Conservation (phyloP, 2,113 vertebrate genomes). For the Gobio gobio region DNA sequence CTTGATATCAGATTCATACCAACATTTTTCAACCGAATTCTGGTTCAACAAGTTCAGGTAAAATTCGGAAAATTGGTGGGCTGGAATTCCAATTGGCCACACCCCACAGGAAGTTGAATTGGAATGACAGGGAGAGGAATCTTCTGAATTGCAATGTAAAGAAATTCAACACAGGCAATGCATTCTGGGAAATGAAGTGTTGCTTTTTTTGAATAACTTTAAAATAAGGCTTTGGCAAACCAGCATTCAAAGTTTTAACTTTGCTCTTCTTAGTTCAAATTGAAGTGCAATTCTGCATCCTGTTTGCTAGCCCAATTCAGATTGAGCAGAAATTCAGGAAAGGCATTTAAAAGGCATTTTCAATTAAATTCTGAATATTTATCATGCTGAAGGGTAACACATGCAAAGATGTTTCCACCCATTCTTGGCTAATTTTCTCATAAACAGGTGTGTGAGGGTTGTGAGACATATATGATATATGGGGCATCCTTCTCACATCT, state of each 20-base stretch:
- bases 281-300: background rate
- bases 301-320: background rate
- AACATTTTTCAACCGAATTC: background rate
- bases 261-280: background rate
- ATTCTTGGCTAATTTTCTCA: background rate
- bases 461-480: background rate
- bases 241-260: background rate
- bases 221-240: background rate
- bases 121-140: background rate
- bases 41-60: background rate
- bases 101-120: background rate
- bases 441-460: background rate
- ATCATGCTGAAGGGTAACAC: background rate
- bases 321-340: background rate
- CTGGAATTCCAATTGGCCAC: background rate
- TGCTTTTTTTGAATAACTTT: background rate
- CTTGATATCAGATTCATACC: background rate
- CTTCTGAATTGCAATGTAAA: background rate
- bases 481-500: background rate
- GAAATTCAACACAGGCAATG: background rate
- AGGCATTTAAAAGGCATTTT: background rate
- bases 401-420: background rate
- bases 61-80: background rate
- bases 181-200: background rate
- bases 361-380: background rate